Evolutionary conservation across 2,797 vertebrate genomes (phyloP), one percentile per base, ranked within the genome.

Genomic region (Arremon aurantiirostris): DNA sequence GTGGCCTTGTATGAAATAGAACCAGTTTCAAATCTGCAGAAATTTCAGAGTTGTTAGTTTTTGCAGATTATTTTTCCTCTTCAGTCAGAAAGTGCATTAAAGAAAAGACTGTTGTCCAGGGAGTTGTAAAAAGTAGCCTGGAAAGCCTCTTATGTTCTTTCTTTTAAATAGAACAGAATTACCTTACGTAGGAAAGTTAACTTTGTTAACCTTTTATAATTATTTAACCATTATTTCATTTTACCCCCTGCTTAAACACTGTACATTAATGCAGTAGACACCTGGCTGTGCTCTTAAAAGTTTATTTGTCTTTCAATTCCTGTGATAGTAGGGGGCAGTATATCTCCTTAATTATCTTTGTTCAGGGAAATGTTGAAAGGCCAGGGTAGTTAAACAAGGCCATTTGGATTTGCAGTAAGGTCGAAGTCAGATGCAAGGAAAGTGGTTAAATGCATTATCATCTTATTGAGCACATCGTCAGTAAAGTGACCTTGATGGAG

Each of bases 401-500:
- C 95, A 57, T 98, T 97, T 97, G 97, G 97, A 97, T 98, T 97
- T 97, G 96, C 95, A 97, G 69, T 96, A 96, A 97, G 97, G 98
- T 98, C 88, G 72, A 97, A 97, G 97, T 95, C 84, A 97, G 97
- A 96, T 92, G 94, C 97, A 96, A 97, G 97, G 93, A 97, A 96
- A 97, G 96, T 95, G 96, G 96, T 97, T 97, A 97, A 97, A 98
- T 95, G 97, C 95, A 96, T 98, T 97, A 96, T 97, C 97, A 94
- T 97, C 96, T 95, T 97, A 95, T 81, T 95, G 96, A 98, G 97
- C 84, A 96, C 97, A 95, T 98, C 98, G 94, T 97, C 97, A 97
- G 98, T 97, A 96, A 97, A 96, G 92, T 97, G 97, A 98, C 97
- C 98, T 98, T 98, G 98, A 98, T 97, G 96, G 98, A 98, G 98